Evolutionary conservation across 2,113 vertebrate genomes (phyloP).

Genomic region (Lamprologus lemairii): DNA sequence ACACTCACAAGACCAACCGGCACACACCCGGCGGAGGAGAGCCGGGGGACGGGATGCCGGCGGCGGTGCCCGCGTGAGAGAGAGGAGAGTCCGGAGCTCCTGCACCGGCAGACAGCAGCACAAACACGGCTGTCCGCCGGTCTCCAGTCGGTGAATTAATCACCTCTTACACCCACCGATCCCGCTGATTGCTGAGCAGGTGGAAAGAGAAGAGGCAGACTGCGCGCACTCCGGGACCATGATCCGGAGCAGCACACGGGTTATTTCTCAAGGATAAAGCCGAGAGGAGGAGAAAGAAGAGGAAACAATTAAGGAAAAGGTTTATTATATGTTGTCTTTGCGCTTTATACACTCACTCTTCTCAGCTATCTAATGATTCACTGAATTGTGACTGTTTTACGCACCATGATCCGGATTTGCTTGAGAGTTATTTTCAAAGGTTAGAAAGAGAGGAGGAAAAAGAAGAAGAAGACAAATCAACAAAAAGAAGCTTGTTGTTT

Average conservation of each 20-base stretch:
- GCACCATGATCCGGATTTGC: conserved; percentile 81
- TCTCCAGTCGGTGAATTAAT: neutral
- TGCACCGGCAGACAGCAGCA: neutral
- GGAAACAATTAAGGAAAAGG: neutral
- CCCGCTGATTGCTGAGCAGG: neutral
- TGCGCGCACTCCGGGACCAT: conserved; percentile 70
- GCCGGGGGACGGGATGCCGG: conserved; percentile 62
- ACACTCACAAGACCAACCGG: neutral
- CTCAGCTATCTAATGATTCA: neutral
- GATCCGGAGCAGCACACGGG: conserved; percentile 83
- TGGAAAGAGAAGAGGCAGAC: neutral
- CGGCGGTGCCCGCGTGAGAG: conserved; percentile 56
- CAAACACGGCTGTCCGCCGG: neutral
- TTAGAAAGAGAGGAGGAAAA: neutral
- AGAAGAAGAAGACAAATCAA: neutral
- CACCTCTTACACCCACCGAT: conserved; percentile 36
- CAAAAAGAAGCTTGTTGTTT: neutral
- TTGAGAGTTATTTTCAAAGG: conserved; percentile 45
- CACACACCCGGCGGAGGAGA: conserved; percentile 44
- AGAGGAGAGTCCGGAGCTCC: conserved; percentile 65
- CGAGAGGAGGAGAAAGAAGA: neutral
- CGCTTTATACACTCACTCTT: neutral
- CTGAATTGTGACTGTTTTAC: conserved; percentile 14
- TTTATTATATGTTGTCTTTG: neutral
- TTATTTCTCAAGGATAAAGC: neutral